Conservation (phyloP, 2,797 vertebrate genomes). For the Tadarida brasiliensis region DNA sequence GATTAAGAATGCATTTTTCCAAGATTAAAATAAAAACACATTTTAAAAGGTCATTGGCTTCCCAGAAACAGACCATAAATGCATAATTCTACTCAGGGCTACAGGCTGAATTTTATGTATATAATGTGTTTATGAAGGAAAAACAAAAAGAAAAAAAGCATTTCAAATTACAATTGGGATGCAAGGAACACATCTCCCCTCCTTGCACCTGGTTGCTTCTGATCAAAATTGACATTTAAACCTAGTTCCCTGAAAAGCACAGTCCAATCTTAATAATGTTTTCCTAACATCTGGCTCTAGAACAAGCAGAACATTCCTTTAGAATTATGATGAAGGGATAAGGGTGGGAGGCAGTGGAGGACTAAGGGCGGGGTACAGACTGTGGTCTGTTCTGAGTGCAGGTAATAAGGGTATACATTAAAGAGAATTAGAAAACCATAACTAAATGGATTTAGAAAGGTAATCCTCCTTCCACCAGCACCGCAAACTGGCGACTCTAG, state of each 20-base stretch:
- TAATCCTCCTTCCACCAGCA: background rate
- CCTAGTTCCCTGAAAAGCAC: background rate
- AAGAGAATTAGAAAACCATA: background rate
- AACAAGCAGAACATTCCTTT: background rate
- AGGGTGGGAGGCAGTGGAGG: background rate
- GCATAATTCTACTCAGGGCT: background rate
- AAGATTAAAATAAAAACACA: conserved; percentile 25
- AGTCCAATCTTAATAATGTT: background rate
- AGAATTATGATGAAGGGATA: background rate
- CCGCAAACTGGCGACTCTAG: background rate
- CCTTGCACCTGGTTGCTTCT: background rate
- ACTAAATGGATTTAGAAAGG: background rate
- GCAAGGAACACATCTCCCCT: background rate
- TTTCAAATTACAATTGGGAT: background rate
- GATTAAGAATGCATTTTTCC: background rate
- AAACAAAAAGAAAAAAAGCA: background rate
- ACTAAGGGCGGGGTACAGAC: background rate
- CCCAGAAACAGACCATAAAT: background rate
- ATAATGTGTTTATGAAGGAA: background rate
- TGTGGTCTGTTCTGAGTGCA: background rate
- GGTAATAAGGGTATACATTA: background rate
- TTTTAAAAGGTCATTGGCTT: background rate
- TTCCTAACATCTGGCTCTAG: background rate
- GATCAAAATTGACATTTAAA: background rate
- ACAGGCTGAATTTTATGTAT: background rate